phyloP scores from a whole-genome alignment of 2,797 vertebrate species.

The Ataeniobius toweri region DNA sequence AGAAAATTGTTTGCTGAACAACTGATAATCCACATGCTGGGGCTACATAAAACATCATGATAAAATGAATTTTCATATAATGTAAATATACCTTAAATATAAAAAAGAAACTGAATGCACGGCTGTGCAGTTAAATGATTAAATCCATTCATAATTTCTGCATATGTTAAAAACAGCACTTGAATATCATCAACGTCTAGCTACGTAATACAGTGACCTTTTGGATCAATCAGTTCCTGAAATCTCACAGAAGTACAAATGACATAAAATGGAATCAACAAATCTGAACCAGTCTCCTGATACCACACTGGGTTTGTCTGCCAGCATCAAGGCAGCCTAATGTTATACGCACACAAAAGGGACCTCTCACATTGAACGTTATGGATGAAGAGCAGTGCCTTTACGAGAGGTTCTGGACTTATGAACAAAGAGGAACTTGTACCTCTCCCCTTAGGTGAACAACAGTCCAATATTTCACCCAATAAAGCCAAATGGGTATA shows the following conservation, averaged over 20 bases:
- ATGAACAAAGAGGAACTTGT: constrained; percentile 56
- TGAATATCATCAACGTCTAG: constrained; percentile 10
- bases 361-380: constrained; percentile 64
- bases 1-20: constrained; percentile 19
- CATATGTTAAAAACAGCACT: neutral
- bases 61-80: neutral
- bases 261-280: constrained; percentile 47
- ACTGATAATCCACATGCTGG: neutral
- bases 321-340: constrained; percentile 55
- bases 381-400: constrained; percentile 53
- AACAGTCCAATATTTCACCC: constrained; percentile 67
- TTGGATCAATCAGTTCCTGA: constrained; percentile 29
- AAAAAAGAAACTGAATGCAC: neutral
- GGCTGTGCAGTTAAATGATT: neutral
- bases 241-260: constrained; percentile 52
- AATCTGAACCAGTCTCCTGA: constrained; percentile 46
- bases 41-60: neutral
- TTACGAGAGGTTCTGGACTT: constrained; percentile 50
- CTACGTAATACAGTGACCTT: constrained; percentile 26
- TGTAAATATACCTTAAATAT: neutral
- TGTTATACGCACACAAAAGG: constrained; percentile 57
- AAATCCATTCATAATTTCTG: neutral
- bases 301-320: constrained; percentile 49
- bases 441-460: constrained; percentile 59
- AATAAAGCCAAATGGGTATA: constrained; percentile 79